Conservation (phyloP, 2,888 invertebrate genomes). For the Euplagia quadripunctaria region DNA sequence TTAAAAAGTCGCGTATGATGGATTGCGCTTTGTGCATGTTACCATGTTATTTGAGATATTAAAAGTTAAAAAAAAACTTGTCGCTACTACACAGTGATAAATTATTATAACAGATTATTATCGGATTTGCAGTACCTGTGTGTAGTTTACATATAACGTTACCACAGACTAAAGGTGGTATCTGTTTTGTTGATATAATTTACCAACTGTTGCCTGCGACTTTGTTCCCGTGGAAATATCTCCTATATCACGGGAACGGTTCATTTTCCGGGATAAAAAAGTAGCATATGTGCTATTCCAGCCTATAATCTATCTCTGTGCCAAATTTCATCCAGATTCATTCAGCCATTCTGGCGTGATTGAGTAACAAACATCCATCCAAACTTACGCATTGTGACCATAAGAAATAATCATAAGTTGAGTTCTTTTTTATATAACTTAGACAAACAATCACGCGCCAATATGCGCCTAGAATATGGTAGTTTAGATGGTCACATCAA, state of each 20-base stretch:
- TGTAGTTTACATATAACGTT: background rate
- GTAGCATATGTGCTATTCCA: too few relatives aligned
- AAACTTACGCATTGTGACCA: background rate
- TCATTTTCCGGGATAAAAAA: too few relatives aligned
- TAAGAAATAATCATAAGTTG: background rate
- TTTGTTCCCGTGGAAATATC: too few relatives aligned
- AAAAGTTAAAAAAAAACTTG: conserved; percentile 30
- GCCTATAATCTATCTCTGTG: too few relatives aligned
- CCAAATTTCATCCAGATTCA: too few relatives aligned
- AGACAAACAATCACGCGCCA: too few relatives aligned
- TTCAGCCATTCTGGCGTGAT: too few relatives aligned
- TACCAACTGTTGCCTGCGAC: too few relatives aligned
- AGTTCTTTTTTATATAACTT: background rate
- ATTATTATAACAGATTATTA: conserved; percentile 37
- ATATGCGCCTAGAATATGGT: too few relatives aligned
- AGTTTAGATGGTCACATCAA: too few relatives aligned
- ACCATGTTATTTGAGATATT: conserved; percentile 43
- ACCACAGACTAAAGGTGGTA: background rate
- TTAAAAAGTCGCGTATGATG: conserved; percentile 53
- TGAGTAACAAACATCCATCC: too few relatives aligned
- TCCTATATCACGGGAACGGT: too few relatives aligned
- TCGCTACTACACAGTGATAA: conserved; percentile 27
- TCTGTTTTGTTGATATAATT: background rate
- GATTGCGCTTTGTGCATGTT: conserved; percentile 52
- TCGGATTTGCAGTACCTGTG: background rate